Conservation (phyloP, 1,140 invertebrate genomes). For the Rhagoletis zephyria region DNA sequence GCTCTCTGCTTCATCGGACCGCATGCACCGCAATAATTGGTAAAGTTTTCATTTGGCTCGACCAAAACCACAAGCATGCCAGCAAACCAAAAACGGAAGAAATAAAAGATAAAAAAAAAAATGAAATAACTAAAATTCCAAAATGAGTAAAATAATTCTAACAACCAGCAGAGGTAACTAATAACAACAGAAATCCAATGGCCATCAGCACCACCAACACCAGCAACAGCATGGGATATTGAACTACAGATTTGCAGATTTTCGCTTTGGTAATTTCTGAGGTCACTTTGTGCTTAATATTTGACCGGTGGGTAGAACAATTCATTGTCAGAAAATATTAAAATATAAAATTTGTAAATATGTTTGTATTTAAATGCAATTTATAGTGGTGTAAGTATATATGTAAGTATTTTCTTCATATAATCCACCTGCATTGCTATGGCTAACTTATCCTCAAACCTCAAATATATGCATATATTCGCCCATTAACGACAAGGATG, state of each 20-base stretch:
- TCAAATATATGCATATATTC: no score
- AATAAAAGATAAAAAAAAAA: not conserved
- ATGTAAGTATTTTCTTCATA: no score
- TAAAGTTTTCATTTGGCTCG: slow-evolving; percentile 51
- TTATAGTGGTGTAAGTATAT: no score
- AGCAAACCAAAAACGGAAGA: slow-evolving; percentile 5
- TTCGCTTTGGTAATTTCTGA: slow-evolving; percentile 39
- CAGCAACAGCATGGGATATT: not conserved
- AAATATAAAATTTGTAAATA: no score
- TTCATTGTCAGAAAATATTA: no score
- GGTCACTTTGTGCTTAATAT: slow-evolving; percentile 8
- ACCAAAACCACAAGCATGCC: slow-evolving; percentile 45
- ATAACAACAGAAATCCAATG: slow-evolving; percentile 17
- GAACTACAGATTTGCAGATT: not conserved
- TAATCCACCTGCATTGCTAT: no score
- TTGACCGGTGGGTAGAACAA: not conserved
- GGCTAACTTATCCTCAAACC: no score
- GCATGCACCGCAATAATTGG: slow-evolving; percentile 46
- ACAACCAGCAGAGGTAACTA: not conserved
- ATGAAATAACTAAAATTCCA: not conserved
- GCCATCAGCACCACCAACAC: not conserved
- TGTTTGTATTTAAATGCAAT: no score
- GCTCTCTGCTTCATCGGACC: slow-evolving; percentile 34
- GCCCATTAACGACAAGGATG: no score
- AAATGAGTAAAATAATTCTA: not conserved